These are phyloP conservation scores for Helarctos malayanus DNA, from an alignment of 2,797 vertebrate genomes.

Conservation along the genomic window DNA sequence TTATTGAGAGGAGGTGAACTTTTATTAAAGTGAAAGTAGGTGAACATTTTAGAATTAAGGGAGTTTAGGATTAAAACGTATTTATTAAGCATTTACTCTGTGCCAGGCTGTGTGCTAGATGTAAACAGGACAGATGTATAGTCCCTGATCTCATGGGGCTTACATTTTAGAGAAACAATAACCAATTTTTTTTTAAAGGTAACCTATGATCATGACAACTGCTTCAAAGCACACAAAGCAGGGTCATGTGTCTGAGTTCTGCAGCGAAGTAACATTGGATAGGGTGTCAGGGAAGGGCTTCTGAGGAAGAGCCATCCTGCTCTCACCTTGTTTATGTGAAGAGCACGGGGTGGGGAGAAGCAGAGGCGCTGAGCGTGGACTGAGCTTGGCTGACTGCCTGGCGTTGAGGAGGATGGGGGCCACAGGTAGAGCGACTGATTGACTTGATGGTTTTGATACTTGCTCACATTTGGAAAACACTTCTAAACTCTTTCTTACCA, in stretches of 20 bases:
- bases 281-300: neutral
- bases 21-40: neutral
- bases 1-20: neutral
- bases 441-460: constrained; percentile 6
- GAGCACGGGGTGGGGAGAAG: neutral
- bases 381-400: neutral
- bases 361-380: neutral
- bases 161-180: constrained; percentile 4
- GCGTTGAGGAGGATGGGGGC: neutral
- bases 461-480: neutral
- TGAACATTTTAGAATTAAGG: neutral
- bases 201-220: neutral
- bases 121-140: neutral
- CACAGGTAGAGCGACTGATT: too few species aligned
- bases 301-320: neutral
- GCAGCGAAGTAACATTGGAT: neutral
- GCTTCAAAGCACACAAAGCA: neutral
- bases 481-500: neutral
- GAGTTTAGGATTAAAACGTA: neutral
- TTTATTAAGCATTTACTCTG: neutral
- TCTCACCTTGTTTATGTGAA: neutral
- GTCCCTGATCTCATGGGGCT: neutral
- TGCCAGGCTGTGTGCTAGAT: neutral
- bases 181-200: neutral
- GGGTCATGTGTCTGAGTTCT: neutral